Conservation (phyloP, 2,888 invertebrate genomes). For the Trichogramma evanescens region DNA sequence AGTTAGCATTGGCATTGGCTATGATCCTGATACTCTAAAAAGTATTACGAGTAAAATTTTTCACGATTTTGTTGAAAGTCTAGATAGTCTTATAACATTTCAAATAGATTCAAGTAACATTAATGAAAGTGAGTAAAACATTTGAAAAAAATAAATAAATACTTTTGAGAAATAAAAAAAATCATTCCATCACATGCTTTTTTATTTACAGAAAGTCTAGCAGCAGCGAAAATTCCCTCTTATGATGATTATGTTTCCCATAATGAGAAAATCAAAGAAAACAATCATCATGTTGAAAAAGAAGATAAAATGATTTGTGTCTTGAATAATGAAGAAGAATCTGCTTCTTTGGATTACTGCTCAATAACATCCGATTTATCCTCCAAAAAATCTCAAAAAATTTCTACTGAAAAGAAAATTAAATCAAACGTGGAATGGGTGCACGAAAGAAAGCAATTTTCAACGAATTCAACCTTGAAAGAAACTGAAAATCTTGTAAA, state of each 20-base stretch:
- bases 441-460: too few species aligned
- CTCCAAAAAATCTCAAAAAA: too few species aligned
- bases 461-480: too few species aligned
- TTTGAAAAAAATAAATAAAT: neutral
- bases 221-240: constrained; percentile 52
- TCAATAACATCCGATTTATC: too few species aligned
- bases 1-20: constrained; percentile 50
- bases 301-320: neutral
- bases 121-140: constrained; percentile 50
- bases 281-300: neutral
- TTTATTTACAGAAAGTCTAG: constrained; percentile 45
- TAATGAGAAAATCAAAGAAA: constrained; percentile 27
- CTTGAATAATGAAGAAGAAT: neutral
- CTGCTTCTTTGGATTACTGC: too few species aligned
- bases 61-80: constrained; percentile 52
- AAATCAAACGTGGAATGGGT: too few species aligned
- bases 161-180: neutral
- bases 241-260: constrained; percentile 21
- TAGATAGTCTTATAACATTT: constrained; percentile 55
- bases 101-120: constrained; percentile 54
- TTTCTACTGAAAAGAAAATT: too few species aligned
- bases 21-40: constrained; percentile 10
- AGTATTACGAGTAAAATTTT: constrained; percentile 47
- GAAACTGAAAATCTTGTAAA: too few species aligned
- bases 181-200: neutral